Base-by-base conservation (phyloP, 37 sponge, comb jelly and placozoan species). In the Axinella damicornis region DNA sequence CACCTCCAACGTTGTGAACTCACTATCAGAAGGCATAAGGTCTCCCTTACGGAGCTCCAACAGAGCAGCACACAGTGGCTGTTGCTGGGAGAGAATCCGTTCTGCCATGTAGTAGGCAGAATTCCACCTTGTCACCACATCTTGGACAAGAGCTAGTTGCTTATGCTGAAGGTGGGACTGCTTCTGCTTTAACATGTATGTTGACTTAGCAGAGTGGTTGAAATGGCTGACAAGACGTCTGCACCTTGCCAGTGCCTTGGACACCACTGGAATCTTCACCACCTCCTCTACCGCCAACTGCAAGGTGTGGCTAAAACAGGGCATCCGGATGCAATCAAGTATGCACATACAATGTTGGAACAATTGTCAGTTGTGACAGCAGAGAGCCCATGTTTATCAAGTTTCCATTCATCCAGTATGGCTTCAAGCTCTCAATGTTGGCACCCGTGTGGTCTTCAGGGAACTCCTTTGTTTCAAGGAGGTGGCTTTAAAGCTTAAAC, bases 51-150 rank as follows among this genome's bases (percentile, higher is more conserved):
- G 57, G 20, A 79, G 38, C 25, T 69, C 80, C 21, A 72, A 37
- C n/a, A 83, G 84, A 28, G 75, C 60, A 13, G 84, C 64, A 57
- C 75, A 77, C 37, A 77, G 17, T 14, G 84, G 65, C 35, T 83
- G 75, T 34, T 83, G 76, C 39, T 86, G 87, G 21, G 39, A 71
- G 20, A 86, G 52, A 5, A 86, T 57, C 12, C 80, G 18, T 62
- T 63, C 41, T 24, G 80, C 24, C 87, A 86, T 80, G 25, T 86
- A 68, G 61, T 69, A 86, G 19, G 80, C 27, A 21, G 87, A 80
- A 38, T 69, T 69, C 80, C 73, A 86, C 38, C 80, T 64, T 5
- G 80, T 80, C 31, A 33, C 32, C 67, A 79, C 72, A 86, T 86
- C 87, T 20, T 81, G 66, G 24, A 79, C 21, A 22, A 79, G 62